Percentiles rank a stretch among this genome's conserved stretches.
These are phyloP conservation scores for Anoura caudifer DNA, from an alignment of 2,113 vertebrate species.

Conservation along the genomic window DNA sequence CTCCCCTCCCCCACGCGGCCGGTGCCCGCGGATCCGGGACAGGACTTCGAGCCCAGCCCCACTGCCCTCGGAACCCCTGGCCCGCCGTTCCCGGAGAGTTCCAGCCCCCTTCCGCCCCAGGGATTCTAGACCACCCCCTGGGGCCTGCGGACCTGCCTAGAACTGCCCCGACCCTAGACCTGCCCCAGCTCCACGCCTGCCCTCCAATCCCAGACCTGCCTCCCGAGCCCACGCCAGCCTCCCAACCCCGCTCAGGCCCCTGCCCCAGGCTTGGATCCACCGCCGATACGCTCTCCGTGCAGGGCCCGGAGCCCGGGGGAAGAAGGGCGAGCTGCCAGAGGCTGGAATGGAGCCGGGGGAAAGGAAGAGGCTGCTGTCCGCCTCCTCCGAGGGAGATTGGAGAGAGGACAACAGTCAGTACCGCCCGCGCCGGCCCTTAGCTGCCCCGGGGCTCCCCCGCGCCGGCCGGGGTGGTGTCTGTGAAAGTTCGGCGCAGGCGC, in stretches of 20 bases:
- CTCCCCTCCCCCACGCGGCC: not conserved
- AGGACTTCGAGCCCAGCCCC: not conserved
- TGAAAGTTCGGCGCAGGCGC: not conserved
- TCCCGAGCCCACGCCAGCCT: not conserved
- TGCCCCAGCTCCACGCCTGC: not conserved
- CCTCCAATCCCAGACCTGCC: accelerated
- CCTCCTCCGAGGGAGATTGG: constrained; percentile 24
- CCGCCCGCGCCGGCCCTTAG: not conserved
- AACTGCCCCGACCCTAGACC: not conserved
- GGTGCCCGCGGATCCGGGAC: not conserved
- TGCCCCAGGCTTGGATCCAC: not conserved
- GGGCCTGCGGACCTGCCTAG: not conserved
- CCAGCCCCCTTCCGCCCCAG: not conserved
- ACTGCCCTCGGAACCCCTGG: accelerated
- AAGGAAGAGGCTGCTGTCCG: not conserved
- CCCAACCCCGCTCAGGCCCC: not conserved
- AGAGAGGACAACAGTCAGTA: constrained; percentile 53
- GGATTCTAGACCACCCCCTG: not conserved
- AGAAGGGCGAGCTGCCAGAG: accelerated
- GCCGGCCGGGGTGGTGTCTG: not conserved
- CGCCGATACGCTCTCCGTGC: not conserved
- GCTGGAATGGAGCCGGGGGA: not conserved
- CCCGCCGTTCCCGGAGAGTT: not conserved
- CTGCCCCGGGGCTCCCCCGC: not conserved
- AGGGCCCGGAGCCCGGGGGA: not conserved